A percentile compares a stretch with the other conserved stretches of the same genome.
Evolutionary conservation across 2,888 invertebrate genomes (phyloP).

Genomic region (Archips xylosteana): DNA sequence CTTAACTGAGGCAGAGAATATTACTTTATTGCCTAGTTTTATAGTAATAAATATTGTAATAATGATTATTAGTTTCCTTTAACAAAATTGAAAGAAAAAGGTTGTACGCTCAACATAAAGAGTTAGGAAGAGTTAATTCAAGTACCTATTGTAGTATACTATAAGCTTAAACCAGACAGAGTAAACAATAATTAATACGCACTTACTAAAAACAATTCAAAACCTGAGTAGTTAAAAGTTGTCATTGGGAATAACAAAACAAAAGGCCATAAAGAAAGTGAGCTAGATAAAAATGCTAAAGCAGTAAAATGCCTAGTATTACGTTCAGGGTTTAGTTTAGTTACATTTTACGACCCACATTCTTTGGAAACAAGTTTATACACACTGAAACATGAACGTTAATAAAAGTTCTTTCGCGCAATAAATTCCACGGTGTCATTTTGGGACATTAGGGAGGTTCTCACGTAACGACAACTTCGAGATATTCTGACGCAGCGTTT

Average conservation of each 20-base stretch:
- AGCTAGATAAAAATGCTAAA: slow-evolving; percentile 33
- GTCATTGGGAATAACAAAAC: slow-evolving; percentile 1
- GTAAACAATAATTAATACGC: not conserved
- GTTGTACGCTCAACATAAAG: too few species aligned
- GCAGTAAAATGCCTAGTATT: slow-evolving; percentile 33
- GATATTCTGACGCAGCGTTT: slow-evolving; percentile 2
- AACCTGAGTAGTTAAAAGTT: not conserved
- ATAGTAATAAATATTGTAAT: not conserved
- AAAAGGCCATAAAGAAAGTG: slow-evolving; percentile 35
- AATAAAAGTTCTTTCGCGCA: slow-evolving; percentile 38
- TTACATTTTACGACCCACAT: slow-evolving; percentile 39
- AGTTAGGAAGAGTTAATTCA: too few species aligned
- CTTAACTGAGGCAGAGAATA: slow-evolving; percentile 2
- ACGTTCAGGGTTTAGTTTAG: slow-evolving; percentile 37
- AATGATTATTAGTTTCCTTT: not conserved
- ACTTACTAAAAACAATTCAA: not conserved
- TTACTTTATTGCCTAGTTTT: not conserved
- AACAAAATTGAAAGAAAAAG: not conserved
- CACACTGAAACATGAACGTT: slow-evolving; percentile 32
- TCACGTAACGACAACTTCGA: slow-evolving; percentile 19
- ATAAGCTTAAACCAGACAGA: too few species aligned
- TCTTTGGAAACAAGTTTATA: slow-evolving; percentile 37
- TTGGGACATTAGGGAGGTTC: slow-evolving; percentile 31
- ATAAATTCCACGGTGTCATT: slow-evolving; percentile 43
- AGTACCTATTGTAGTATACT: too few species aligned